Evolutionary conservation across 2,888 invertebrate species (phyloP), one percentile per base, ranked within the genome.

Genomic region (Hydrotaea diabolus): DNA sequence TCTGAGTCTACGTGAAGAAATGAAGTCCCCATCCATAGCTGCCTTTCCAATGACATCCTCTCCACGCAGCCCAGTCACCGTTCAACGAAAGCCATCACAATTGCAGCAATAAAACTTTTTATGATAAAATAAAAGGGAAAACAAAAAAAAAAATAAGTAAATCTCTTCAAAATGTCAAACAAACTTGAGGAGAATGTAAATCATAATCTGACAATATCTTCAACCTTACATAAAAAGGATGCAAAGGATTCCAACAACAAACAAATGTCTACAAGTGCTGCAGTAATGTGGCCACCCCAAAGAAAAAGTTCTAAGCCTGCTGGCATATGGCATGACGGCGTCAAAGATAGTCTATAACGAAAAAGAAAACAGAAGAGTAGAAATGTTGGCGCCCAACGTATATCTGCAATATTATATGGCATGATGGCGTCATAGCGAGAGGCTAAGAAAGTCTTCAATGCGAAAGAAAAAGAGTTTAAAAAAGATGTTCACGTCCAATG

Each of bases 191-290:
- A 66, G 66, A 39, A 66, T 66, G 43, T 66, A 66, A 66, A 66
- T 66, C 66, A 66, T 39, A 66, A 66, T 66, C 66, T 21, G 66
- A 66, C 66, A 66, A 66, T 66, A 66, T 66, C 66, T 39, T 39
- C 17, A 66, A 39, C 66, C 43, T 66, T 66, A 66, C 21, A 66
- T 39, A 66, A 66, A 19, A 11, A 39, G 15, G 43, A 66, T 66
- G 66, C 39, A 39, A 66, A 43, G 39, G 66, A 66, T 66, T 9
- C 15, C 39, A 66, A 43, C 39, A 39, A 21, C 39, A 64, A 64
- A 43, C 8, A 66, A 66, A 59, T 36, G 64, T 0, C 13, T n/a
- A 59, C 23, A 59, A 59, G 17, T 17, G 31, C n/a, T 19, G 66
- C 11, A 66, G 39, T 39, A 66, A 49, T 55, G 9, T 21, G 23